Evolutionary conservation across 2,113 vertebrate genomes (phyloP).

Genomic region (Dipodomys ordii): DNA sequence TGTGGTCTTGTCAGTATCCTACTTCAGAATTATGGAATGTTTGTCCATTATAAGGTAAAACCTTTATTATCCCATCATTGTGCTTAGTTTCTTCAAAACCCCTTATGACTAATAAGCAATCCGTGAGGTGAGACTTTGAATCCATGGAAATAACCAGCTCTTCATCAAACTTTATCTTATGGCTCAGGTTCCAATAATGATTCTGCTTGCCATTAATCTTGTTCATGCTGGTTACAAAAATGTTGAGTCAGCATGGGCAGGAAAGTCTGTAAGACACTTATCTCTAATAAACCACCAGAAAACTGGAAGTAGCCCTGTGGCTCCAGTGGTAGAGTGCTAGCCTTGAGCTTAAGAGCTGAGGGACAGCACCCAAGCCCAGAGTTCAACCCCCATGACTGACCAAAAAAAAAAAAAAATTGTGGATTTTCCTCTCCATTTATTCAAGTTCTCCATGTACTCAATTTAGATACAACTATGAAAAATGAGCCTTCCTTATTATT

Average conservation of each 20-base stretch:
- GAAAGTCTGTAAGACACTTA: too few species aligned
- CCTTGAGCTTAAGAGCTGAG: too few species aligned
- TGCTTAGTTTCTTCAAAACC: neutral
- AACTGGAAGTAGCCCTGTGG: too few species aligned
- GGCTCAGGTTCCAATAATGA: neutral
- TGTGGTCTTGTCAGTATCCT: neutral
- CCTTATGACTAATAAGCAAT: neutral
- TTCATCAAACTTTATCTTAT: neutral
- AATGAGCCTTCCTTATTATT: neutral
- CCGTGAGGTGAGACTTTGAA: neutral
- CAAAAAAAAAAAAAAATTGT: too few species aligned
- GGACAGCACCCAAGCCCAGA: too few species aligned
- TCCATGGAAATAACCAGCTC: neutral
- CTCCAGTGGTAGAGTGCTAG: too few species aligned
- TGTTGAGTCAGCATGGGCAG: neutral
- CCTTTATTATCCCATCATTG: neutral
- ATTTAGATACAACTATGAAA: neutral
- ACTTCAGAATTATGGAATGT: neutral
- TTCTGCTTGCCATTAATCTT: neutral
- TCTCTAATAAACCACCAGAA: too few species aligned
- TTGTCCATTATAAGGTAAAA: neutral
- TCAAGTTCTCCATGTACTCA: neutral
- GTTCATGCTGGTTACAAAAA: neutral
- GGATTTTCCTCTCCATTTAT: neutral
- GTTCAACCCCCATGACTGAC: too few species aligned